These are phyloP conservation scores for Nasonia oneida DNA, from an alignment of 2,888 invertebrate genomes.

Conservation along the genomic window DNA sequence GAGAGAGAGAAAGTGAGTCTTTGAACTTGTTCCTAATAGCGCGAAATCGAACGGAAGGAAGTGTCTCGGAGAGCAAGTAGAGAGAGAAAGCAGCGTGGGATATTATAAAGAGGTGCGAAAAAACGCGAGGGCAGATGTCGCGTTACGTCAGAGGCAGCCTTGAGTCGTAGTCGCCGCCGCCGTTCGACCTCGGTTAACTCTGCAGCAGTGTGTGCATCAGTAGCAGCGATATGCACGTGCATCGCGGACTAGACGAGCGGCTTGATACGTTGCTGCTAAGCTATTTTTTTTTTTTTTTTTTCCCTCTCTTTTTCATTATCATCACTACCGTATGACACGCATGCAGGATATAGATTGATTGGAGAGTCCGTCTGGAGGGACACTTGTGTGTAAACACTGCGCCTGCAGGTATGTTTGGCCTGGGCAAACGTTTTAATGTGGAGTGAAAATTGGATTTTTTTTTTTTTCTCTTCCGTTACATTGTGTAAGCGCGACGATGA, in stretches of 20 bases:
- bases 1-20: background rate
- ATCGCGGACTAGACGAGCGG: background rate
- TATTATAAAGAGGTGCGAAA: background rate
- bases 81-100: background rate
- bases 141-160: conserved; percentile 51
- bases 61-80: background rate
- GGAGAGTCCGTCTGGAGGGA: too few species aligned
- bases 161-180: conserved; percentile 12
- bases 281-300: too few species aligned
- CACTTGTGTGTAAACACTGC: background rate
- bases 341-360: too few species aligned
- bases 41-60: conserved; percentile 10
- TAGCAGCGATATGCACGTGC: conserved; percentile 17
- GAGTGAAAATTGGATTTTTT: background rate
- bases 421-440: background rate
- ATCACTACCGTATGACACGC: too few species aligned
- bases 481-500: too few species aligned
- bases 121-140: conserved; percentile 26
- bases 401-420: background rate
- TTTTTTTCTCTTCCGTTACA: too few species aligned
- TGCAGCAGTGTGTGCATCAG: background rate
- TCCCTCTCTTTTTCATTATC: background rate
- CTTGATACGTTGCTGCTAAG: background rate
- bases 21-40: background rate
- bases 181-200: conserved; percentile 55